A percentile compares a stretch with the other conserved stretches of the same genome.
Evolutionary conservation across 2,797 vertebrate species (phyloP).

Genomic region (Periparus ater): DNA sequence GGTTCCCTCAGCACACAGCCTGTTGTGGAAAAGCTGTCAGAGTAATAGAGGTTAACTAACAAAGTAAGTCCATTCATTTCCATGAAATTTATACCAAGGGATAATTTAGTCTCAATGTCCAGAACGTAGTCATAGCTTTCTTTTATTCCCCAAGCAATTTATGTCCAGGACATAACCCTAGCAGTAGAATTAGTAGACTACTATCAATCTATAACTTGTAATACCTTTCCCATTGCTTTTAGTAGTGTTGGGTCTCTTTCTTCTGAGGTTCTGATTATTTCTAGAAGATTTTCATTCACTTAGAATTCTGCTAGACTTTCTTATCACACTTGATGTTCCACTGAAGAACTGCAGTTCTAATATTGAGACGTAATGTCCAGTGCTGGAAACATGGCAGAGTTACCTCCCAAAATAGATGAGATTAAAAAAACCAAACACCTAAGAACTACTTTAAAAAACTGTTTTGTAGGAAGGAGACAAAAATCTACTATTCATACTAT

Average conservation of each 20-base stretch:
- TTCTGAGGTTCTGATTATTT: neutral
- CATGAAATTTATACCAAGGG: neutral
- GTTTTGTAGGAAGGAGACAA: neutral
- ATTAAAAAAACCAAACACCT: neutral
- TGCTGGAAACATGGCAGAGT: neutral
- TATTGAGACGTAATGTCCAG: neutral
- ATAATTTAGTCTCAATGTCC: neutral
- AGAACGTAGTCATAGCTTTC: neutral
- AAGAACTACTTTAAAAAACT: neutral
- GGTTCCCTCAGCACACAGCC: neutral
- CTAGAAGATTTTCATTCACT: neutral
- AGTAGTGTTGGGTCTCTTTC: neutral
- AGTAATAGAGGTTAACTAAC: neutral
- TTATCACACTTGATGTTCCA: neutral
- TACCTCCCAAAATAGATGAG: neutral
- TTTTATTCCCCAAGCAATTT: neutral
- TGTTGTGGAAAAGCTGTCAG: neutral
- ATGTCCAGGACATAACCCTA: neutral
- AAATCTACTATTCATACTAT: neutral
- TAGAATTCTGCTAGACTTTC: neutral
- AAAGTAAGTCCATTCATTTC: neutral
- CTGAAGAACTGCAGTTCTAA: neutral
- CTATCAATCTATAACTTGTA: neutral
- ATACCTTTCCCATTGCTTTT: neutral
- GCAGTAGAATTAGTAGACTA: neutral